phyloP scores from a whole-genome alignment of 2,888 invertebrate species.

The Aporophyla nigra region DNA sequence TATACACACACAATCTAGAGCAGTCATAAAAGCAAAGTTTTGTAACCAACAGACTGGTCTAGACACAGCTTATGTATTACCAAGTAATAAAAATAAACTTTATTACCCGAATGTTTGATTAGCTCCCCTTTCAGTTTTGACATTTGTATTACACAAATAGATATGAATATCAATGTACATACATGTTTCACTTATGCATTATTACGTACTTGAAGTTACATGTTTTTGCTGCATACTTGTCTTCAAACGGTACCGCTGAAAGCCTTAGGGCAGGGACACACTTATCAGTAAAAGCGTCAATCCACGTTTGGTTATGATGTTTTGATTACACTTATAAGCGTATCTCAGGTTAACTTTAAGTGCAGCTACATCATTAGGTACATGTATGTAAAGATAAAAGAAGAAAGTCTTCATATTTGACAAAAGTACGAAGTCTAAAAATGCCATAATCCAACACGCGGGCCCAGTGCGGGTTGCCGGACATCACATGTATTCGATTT shows the following conservation, averaged over 20 bases:
- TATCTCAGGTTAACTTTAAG: slow-evolving; percentile 19
- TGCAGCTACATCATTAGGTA: slow-evolving; percentile 17
- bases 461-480: too few species aligned
- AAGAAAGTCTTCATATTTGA: slow-evolving; percentile 4
- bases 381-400: slow-evolving; percentile 12
- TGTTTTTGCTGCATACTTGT: slow-evolving; percentile 3
- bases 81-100: slow-evolving; percentile 51
- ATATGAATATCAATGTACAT: slow-evolving; percentile 16
- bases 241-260: slow-evolving; percentile 37
- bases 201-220: slow-evolving; percentile 25
- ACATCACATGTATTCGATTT: too few species aligned
- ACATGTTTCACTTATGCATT: slow-evolving; percentile 14
- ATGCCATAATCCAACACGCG: too few species aligned
- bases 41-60: slow-evolving; percentile 39
- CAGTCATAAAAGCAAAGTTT: slow-evolving; percentile 46
- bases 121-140: slow-evolving; percentile 61
- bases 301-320: slow-evolving; percentile 27
- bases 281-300: slow-evolving; percentile 31
- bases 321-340: slow-evolving; percentile 31
- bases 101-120: slow-evolving; percentile 62
- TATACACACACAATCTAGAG: slow-evolving; percentile 28
- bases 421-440: too few species aligned
- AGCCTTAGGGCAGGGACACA: slow-evolving; percentile 16
- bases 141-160: slow-evolving; percentile 47
- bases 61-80: slow-evolving; percentile 32